Base-by-base conservation (phyloP, 35 echinoderm and acorn worm genomes). In the Lytechinus variegatus region DNA sequence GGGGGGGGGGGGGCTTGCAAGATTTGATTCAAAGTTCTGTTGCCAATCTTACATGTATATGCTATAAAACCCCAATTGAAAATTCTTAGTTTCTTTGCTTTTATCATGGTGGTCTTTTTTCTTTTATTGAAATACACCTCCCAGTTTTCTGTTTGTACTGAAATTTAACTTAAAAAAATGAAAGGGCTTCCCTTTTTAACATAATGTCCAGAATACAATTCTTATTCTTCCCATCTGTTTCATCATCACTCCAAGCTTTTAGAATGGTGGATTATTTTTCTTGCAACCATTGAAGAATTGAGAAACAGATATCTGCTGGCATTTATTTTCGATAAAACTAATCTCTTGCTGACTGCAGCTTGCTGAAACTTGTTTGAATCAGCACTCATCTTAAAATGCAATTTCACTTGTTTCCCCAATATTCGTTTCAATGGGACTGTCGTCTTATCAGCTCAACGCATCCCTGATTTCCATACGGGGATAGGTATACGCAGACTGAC, bases 331-430 rank as follows among this genome's bases (percentile, higher is more conserved):
- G 24, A 79, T 79, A 79, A n/a, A 79, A 6, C 1, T 24, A 79
- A 79, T 79, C 66, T 79, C 66, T 24, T n/a, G 16, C 19, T 16
- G 19, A 79, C n/a, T 79, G n/a, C 16, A 8, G 66, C 66, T 5
- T 79, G 66, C 16, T 79, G 66, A 79, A 79, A 79, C 66, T 79
- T 79, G 66, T 79, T 79, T 79, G 21, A 79, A 79, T 79, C 66
- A 79, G 66, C 66, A 79, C 66, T 79, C 66, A 16, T 79, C 66
- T 79, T 79, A 24, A 24, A 79, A 79, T 79, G 66, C 66, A 79
- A 79, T 79, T 79, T 79, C 66, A 79, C 66, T 10, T 7, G 19
- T n/a, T 16, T 79, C 14, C 66, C 66, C n/a, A 24, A 16, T 24
- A 79, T 79, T 19, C 66, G 19, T 79, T 79, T 79, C 66, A 79